Conservation (phyloP, 2,113 vertebrate genomes). For the Austrofundulus limnaeus region DNA sequence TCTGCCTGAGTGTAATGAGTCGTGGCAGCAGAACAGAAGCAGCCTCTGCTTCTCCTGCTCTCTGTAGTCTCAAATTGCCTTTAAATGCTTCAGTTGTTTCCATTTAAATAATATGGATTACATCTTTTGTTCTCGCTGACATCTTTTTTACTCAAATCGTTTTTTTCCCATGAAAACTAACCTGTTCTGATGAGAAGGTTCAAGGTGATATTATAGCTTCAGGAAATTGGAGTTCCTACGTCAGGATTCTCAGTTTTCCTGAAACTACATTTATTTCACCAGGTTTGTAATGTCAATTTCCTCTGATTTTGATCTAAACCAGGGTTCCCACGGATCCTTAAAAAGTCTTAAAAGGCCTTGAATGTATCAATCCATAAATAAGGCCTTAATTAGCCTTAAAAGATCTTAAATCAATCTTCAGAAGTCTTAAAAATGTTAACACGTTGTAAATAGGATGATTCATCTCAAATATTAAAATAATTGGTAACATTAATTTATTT, state of each 20-base stretch:
- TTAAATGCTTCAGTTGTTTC: background rate
- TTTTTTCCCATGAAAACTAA: constrained; percentile 5
- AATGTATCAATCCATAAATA: too few species aligned
- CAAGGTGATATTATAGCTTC: constrained; percentile 11
- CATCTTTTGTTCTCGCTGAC: background rate
- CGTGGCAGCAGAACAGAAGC: background rate
- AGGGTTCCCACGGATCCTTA: too few species aligned
- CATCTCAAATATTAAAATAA: too few species aligned
- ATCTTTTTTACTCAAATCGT: constrained; percentile 25
- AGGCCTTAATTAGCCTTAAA: too few species aligned
- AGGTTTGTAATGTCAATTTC: background rate
- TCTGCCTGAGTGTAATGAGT: constrained; percentile 19
- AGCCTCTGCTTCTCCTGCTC: background rate
- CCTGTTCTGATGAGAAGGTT: constrained; percentile 9
- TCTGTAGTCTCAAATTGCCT: constrained; percentile 1
- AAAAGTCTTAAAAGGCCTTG: too few species aligned
- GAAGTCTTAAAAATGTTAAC: too few species aligned
- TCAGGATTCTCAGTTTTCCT: constrained; percentile 29
- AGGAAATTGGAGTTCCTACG: constrained; percentile 41
- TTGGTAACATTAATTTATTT: too few species aligned
- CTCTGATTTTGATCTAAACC: constrained; percentile 2
- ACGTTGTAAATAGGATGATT: too few species aligned
- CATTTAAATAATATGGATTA: constrained; percentile 1
- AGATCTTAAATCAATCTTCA: too few species aligned
- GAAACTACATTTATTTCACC: constrained; percentile 8